These are phyloP conservation scores for Xiphophorus hellerii DNA, from an alignment of 2,113 vertebrate species.

Conservation along the genomic window DNA sequence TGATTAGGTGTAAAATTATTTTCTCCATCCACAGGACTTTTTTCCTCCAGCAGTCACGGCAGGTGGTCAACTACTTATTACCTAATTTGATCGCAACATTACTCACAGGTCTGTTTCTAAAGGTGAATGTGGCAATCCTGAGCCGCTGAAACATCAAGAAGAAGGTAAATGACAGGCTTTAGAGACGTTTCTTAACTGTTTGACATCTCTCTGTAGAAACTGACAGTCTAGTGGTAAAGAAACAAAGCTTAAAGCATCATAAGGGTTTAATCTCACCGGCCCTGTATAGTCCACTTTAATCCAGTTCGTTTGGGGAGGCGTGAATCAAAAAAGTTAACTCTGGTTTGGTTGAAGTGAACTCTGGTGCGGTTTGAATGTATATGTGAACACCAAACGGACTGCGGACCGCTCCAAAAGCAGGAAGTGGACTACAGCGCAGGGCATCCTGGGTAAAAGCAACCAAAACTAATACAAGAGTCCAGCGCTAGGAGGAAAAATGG, in stretches of 20 bases:
- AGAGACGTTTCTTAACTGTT: neutral
- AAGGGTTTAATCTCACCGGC: too few relatives aligned
- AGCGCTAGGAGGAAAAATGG: too few relatives aligned
- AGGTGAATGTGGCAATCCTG: neutral
- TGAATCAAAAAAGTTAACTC: too few relatives aligned
- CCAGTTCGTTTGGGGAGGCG: too few relatives aligned
- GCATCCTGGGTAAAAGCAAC: too few relatives aligned
- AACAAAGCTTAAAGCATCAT: neutral
- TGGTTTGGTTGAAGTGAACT: too few relatives aligned
- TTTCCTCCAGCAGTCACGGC: neutral
- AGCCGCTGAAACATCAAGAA: neutral
- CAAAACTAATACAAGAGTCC: too few relatives aligned
- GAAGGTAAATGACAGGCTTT: neutral
- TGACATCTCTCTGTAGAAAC: neutral
- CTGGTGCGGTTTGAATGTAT: too few relatives aligned
- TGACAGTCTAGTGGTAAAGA: neutral
- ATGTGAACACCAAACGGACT: too few relatives aligned
- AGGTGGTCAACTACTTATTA: neutral
- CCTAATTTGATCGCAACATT: neutral
- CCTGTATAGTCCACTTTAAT: too few relatives aligned
- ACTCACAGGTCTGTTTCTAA: neutral
- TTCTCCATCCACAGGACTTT: neutral
- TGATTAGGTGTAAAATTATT: slow-evolving; percentile 18
- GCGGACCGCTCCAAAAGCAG: too few relatives aligned
- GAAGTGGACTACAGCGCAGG: too few relatives aligned